phyloP scores from a whole-genome alignment of 2,113 vertebrate species.

The Archocentrus centrarchus region DNA sequence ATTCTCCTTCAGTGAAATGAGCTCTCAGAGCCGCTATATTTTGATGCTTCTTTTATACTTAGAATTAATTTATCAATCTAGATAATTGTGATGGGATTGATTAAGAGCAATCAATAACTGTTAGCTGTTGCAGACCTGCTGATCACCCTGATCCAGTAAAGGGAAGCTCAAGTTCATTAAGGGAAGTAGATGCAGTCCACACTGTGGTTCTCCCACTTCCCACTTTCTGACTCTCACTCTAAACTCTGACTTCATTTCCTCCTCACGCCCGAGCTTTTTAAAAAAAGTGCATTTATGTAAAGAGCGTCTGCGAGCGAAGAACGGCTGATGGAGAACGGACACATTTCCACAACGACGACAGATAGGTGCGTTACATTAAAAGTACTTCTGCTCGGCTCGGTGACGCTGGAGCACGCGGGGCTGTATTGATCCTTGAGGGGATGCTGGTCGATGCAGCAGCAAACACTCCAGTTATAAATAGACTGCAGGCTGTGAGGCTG shows the following conservation, averaged over 20 bases:
- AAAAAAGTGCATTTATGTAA: neutral
- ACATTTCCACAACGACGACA: neutral
- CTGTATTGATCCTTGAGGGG: neutral
- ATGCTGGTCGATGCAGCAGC: neutral
- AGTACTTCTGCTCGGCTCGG: neutral
- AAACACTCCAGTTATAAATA: neutral
- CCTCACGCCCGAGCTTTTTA: no score
- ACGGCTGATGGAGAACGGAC: slow-evolving; percentile 36
- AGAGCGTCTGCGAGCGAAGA: neutral
- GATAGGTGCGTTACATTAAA: slow-evolving; percentile 38
- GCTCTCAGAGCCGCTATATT: neutral
- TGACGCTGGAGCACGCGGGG: neutral
- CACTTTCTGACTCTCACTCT: slow-evolving; percentile 33
- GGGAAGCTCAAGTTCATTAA: slow-evolving; percentile 10
- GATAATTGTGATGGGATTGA: no score
- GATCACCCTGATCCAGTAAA: neutral
- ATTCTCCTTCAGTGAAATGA: neutral
- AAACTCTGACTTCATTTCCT: slow-evolving; percentile 32
- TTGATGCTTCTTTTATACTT: neutral
- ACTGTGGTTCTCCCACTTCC: slow-evolving; percentile 31
- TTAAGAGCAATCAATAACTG: neutral
- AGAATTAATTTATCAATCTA: no score
- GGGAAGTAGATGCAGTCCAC: slow-evolving; percentile 21
- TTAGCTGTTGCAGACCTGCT: neutral
- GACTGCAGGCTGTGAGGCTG: neutral